These are phyloP conservation scores for Lontra canadensis DNA, from an alignment of 2,113 vertebrate genomes.

Conservation along the genomic window DNA sequence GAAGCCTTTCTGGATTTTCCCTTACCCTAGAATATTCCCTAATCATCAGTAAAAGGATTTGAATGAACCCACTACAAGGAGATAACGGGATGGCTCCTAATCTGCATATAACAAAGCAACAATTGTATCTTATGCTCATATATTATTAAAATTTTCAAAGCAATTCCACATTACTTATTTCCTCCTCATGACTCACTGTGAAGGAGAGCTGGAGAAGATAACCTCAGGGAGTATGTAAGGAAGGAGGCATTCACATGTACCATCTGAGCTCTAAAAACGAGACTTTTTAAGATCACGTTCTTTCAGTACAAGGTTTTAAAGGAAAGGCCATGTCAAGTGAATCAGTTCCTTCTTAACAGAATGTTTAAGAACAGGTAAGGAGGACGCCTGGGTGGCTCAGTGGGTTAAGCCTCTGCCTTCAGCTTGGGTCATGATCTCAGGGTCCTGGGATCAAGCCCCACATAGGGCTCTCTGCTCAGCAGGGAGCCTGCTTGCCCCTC, in stretches of 20 bases:
- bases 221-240: not conserved
- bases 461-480: too few relatives aligned
- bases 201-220: not conserved
- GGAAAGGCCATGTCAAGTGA: slow-evolving; percentile 20
- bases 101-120: not conserved
- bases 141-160: not conserved
- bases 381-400: not conserved
- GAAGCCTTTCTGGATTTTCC: slow-evolving; percentile 9
- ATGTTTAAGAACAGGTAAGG: not conserved
- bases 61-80: not conserved
- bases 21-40: not conserved
- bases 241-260: not conserved
- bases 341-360: not conserved
- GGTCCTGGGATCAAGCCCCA: too few relatives aligned
- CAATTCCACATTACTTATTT: not conserved
- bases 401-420: too few relatives aligned
- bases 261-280: not conserved
- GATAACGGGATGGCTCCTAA: not conserved
- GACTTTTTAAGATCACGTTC: not conserved
- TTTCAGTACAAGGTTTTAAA: not conserved
- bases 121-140: not conserved
- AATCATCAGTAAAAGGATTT: not conserved
- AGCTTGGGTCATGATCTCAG: too few relatives aligned
- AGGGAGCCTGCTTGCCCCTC: too few relatives aligned
- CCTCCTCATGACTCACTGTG: not conserved